Evolutionary conservation across 2,113 vertebrate species (phyloP), one percentile per base, ranked within the genome.

Genomic region (Orientallactaga bullata): DNA sequence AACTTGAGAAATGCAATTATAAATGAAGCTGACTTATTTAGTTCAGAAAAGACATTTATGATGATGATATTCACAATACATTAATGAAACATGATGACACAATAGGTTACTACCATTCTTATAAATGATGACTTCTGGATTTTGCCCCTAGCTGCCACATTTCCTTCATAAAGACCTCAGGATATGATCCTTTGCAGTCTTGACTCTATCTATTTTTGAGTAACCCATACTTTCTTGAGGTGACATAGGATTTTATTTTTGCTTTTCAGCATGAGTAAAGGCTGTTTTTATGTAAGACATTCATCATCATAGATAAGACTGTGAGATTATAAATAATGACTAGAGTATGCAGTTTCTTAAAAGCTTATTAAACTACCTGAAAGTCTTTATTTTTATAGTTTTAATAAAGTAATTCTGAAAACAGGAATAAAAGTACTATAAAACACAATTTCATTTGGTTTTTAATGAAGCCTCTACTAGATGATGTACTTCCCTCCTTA

Each of bases 11-110:
- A 79, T 51, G n/a, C 7, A 89, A 69, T 63, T 91, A 88, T n/a
- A 72, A 87, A 71, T 71, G 90, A 93, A 88, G 83, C 51, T 61
- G 61, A 51, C 37, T 37, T 88, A n/a, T 68, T 81, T 94, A 47
- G 20, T 68, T 85, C 8, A 72, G 21, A 79, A 80, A 88, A 80
- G 85, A 76, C n/a, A 20, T 37, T 69, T 60, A 86, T 58, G 51
- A 5, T 73, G 11, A n/a, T 73, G 63, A 10, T 3, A 63, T 68
- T 91, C 7, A 42, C 5, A 79, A 18, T 60, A 35, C 3, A 79
- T 60, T 71, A 71, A 30, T 88, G 76, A 90, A 78, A 60, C 4
- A 90, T 1, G 4, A 28, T 10, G 42, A 47, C 42, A 81, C 1
- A 26, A 16, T 63, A 80, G 13, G 5, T 61, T 73, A 26, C 23